Evolutionary conservation across 1,140 invertebrate genomes (phyloP).

Genomic region (Arion vulgaris): DNA sequence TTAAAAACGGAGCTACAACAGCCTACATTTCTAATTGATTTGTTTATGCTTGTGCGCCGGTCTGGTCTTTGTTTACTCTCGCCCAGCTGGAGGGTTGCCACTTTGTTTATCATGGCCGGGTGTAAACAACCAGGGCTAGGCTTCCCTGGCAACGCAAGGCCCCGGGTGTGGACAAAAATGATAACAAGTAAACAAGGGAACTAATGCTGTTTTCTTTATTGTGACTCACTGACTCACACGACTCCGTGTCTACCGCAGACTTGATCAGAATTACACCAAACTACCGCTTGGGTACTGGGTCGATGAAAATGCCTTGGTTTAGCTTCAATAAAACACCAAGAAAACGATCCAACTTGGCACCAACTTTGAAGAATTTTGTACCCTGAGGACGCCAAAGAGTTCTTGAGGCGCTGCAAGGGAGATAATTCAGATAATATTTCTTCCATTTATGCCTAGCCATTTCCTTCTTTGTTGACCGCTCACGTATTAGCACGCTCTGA

Average conservation of each 20-base stretch:
- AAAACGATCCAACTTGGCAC: background rate
- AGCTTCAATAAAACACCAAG: background rate
- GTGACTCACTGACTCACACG: conserved; percentile 11
- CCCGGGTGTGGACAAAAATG: background rate
- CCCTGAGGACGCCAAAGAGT: background rate
- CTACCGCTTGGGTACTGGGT: background rate
- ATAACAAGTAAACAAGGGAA: conserved; percentile 18
- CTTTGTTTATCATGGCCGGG: conserved; percentile 24
- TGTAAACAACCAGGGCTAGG: conserved; percentile 26
- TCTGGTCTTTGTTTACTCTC: conserved; percentile 25
- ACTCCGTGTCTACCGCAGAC: background rate
- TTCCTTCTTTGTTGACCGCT: no score
- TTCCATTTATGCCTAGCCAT: no score
- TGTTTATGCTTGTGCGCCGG: conserved; percentile 26
- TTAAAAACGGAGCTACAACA: no score
- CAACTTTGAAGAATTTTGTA: background rate
- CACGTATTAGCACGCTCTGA: no score
- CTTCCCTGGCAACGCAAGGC: conserved; percentile 26
- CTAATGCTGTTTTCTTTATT: conserved; percentile 22
- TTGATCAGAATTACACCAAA: background rate
- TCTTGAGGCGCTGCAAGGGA: background rate
- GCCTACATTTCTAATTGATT: conserved; percentile 25
- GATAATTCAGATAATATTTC: background rate
- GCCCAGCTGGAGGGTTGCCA: conserved; percentile 30
- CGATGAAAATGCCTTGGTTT: background rate